Evolutionary conservation across 2,888 invertebrate genomes (phyloP).

Genomic region (Mylabris sibirica): DNA sequence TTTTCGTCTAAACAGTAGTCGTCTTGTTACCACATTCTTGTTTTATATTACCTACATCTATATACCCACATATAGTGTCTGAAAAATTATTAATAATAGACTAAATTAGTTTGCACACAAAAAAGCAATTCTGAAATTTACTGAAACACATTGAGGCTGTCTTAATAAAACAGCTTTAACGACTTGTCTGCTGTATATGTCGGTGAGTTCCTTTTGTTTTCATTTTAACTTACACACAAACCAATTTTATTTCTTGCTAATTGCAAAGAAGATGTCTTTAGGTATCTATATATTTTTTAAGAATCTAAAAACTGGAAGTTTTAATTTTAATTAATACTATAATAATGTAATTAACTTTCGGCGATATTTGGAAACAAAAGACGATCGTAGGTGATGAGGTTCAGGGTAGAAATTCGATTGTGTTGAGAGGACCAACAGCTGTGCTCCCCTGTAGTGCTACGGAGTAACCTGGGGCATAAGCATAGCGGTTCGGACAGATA

Average conservation of each 20-base stretch:
- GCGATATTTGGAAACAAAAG: constrained; percentile 47
- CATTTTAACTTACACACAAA: constrained; percentile 5
- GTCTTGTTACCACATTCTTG: neutral
- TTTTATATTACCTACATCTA: neutral
- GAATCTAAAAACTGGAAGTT: neutral
- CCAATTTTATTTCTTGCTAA: constrained; percentile 23
- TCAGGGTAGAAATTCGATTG: constrained; percentile 52
- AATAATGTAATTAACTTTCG: constrained; percentile 39
- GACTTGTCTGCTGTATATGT: neutral
- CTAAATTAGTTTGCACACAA: constrained; percentile 9
- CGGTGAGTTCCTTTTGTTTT: constrained; percentile 18
- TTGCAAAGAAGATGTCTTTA: neutral
- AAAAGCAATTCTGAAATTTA: constrained; percentile 16
- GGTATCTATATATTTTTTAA: too few species aligned
- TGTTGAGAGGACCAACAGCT: constrained; percentile 54
- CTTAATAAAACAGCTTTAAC: neutral
- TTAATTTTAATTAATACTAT: neutral
- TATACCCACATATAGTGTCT: neutral
- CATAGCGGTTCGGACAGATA: constrained; percentile 47
- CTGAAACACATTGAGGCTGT: neutral
- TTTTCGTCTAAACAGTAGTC: neutral
- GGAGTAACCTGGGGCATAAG: constrained; percentile 51
- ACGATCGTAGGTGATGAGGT: constrained; percentile 46
- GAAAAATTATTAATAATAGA: neutral
- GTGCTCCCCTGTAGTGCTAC: constrained; percentile 53